Conservation (phyloP, 2,113 vertebrate species). For the Arothron firmamentum region DNA sequence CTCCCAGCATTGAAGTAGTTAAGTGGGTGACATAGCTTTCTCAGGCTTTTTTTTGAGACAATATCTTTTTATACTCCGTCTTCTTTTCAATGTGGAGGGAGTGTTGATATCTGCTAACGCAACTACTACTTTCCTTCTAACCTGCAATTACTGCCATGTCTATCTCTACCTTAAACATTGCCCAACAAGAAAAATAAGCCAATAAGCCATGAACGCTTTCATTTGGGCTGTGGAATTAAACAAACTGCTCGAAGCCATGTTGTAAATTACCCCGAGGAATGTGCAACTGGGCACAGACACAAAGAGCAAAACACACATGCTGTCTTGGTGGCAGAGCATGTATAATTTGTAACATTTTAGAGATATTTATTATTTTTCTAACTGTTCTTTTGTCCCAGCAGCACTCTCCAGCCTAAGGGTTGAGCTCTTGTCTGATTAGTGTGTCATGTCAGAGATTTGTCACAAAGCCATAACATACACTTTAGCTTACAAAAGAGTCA, state of each 20-base stretch:
- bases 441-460: conserved; percentile 76
- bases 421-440: conserved; percentile 66
- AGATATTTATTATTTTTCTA: conserved; percentile 71
- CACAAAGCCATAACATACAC: conserved; percentile 61
- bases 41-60: conserved; percentile 50
- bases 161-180: conserved; percentile 83
- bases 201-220: conserved; percentile 80
- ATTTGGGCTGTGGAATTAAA: conserved; percentile 80
- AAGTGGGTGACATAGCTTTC: conserved; percentile 42
- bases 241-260: conserved; percentile 74
- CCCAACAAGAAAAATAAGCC: conserved; percentile 84
- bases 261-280: conserved; percentile 84
- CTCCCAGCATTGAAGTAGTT: conserved; percentile 38
- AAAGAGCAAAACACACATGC: conserved; percentile 68
- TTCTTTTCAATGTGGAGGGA: conserved; percentile 40
- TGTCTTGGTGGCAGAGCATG: conserved; percentile 60
- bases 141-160: conserved; percentile 80
- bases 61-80: conserved; percentile 51
- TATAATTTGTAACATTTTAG: conserved; percentile 79
- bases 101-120: conserved; percentile 70
- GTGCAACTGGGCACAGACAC: conserved; percentile 70
- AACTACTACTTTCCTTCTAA: conserved; percentile 74
- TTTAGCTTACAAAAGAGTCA: conserved; percentile 32
- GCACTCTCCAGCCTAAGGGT: conserved; percentile 66
- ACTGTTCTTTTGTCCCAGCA: conserved; percentile 68